Evolutionary conservation across 2,888 invertebrate genomes (phyloP).

Genomic region (Drosophila subquinaria): DNA sequence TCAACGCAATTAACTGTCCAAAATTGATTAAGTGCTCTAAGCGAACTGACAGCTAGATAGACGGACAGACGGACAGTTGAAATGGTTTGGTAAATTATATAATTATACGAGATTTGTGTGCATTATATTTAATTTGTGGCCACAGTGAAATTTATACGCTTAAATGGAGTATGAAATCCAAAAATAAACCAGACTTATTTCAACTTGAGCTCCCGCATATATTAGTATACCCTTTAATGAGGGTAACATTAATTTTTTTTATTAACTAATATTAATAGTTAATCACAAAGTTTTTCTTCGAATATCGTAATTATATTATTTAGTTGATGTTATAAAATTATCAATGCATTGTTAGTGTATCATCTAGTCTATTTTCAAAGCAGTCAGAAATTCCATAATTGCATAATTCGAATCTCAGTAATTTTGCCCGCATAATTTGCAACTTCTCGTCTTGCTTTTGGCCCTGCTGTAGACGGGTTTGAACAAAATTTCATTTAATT

Average conservation of each 20-base stretch:
- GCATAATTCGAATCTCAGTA: constrained; percentile 33
- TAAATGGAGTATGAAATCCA: constrained; percentile 45
- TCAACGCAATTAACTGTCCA: constrained; percentile 36
- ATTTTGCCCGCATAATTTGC: constrained; percentile 34
- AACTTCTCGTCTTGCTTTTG: constrained; percentile 2
- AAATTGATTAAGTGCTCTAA: constrained; percentile 27
- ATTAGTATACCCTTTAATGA: neutral
- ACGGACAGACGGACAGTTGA: constrained; percentile 3
- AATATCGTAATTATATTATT: neutral
- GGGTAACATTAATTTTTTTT: neutral
- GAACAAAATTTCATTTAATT: constrained; percentile 55
- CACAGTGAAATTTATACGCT: constrained; percentile 33
- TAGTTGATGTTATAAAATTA: neutral
- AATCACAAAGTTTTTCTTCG: neutral
- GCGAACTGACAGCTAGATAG: constrained; percentile 8
- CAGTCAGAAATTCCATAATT: constrained; percentile 14
- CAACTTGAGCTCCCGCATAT: constrained; percentile 1
- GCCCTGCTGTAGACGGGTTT: neutral
- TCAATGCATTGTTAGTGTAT: neutral
- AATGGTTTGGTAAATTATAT: constrained; percentile 18
- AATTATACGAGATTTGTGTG: constrained; percentile 17
- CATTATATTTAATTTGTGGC: constrained; percentile 28
- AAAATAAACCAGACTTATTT: constrained; percentile 24
- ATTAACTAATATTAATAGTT: neutral
- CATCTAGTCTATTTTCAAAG: neutral